Percentiles rank a stretch among this genome's conserved stretches.
Conservation (phyloP, 1,140 invertebrate genomes). For the Microplitis mediator region DNA sequence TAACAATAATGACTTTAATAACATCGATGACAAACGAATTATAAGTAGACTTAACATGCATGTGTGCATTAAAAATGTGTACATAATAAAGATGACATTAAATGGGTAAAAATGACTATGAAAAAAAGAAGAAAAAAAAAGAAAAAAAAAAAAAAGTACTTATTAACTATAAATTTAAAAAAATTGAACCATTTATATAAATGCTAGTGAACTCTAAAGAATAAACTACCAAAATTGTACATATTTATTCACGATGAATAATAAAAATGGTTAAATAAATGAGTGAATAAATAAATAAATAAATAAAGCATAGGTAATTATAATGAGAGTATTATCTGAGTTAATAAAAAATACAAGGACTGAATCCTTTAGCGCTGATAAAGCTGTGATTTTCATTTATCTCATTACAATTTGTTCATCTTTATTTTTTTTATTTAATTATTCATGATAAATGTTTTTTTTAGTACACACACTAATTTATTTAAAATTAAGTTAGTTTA, state of each 20-base stretch:
- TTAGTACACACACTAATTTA: not conserved
- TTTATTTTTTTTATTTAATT: not conserved
- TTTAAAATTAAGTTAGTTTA: not conserved
- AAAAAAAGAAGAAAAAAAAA: not conserved
- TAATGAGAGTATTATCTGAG: not conserved
- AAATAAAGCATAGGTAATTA: not conserved
- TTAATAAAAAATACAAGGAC: constrained; percentile 7
- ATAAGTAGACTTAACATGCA: not conserved
- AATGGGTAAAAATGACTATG: not conserved
- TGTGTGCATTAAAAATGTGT: not conserved
- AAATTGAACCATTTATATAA: not conserved
- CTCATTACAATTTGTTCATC: constrained; percentile 1
- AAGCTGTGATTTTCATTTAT: constrained; percentile 15
- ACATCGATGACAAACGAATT: constrained; percentile 3
- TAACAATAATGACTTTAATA: not conserved
- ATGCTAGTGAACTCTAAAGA: not conserved
- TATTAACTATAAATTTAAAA: not conserved
- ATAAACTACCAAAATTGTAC: not conserved
- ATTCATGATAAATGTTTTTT: not conserved
- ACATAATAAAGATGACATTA: not conserved
- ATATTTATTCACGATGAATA: not conserved
- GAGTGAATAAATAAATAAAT: not conserved
- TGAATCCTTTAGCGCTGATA: not conserved
- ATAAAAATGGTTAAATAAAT: not conserved
- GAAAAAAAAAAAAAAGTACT: not conserved